Conservation (phyloP, 1,140 invertebrate species). For the Drosophila willistoni region DNA sequence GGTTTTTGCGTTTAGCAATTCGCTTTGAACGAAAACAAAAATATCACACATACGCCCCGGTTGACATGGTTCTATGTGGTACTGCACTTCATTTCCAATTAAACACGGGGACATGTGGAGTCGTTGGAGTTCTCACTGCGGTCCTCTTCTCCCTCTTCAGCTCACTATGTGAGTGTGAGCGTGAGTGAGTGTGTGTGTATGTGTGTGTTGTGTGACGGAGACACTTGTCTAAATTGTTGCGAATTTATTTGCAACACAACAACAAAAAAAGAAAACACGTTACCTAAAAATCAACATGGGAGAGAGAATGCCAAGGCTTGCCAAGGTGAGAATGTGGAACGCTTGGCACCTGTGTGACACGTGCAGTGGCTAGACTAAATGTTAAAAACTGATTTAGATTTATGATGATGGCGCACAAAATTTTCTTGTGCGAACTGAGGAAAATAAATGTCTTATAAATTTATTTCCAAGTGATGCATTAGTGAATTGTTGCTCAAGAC, state of each 20-base stretch:
- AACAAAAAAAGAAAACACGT: slow-evolving; percentile 13
- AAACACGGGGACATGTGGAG: slow-evolving; percentile 42
- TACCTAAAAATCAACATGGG: slow-evolving; percentile 15
- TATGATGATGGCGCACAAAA: slow-evolving; percentile 46
- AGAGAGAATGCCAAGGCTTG: slow-evolving; percentile 20
- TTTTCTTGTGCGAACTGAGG: slow-evolving; percentile 18
- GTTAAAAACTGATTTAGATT: slow-evolving; percentile 55
- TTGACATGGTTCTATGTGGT: slow-evolving; percentile 14
- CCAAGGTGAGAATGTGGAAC: neutral
- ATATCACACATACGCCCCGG: slow-evolving; percentile 43
- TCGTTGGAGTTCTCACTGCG: slow-evolving; percentile 18
- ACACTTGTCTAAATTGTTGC: slow-evolving; percentile 41
- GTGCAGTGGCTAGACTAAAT: slow-evolving; percentile 34
- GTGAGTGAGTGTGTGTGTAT: neutral
- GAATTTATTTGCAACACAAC: slow-evolving; percentile 24
- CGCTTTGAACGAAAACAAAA: slow-evolving; percentile 1
- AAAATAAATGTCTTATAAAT: slow-evolving; percentile 16
- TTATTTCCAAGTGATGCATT: neutral
- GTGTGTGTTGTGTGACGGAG: slow-evolving; percentile 9
- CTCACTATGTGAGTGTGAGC: neutral
- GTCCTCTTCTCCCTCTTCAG: neutral
- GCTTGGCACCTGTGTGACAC: slow-evolving; percentile 44
- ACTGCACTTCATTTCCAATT: slow-evolving; percentile 61
- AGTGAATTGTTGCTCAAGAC: too few relatives aligned
- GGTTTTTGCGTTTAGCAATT: slow-evolving; percentile 25